Conservation (phyloP, 1,140 invertebrate genomes). For the Bombus terrestris region DNA sequence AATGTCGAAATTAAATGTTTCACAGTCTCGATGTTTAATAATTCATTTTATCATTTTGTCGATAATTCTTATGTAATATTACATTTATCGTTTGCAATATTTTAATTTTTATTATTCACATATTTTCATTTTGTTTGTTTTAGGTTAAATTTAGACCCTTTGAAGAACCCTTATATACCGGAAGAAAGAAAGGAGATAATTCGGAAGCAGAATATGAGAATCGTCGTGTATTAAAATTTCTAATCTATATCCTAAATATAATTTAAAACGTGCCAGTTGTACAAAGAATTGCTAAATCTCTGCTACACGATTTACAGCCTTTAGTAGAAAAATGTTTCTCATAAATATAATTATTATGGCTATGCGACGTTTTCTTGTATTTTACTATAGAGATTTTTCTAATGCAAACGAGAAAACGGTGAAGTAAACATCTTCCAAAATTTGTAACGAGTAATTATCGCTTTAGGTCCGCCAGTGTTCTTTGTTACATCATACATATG, state of each 20-base stretch:
- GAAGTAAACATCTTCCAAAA: no score
- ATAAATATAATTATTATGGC: neutral
- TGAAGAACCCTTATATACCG: slow-evolving; percentile 90
- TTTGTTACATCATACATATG: no score
- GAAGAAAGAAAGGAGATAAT: slow-evolving; percentile 85
- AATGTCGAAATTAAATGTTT: no score
- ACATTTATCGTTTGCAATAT: no score
- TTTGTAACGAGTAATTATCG: no score
- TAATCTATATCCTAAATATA: neutral
- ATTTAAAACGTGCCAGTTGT: neutral
- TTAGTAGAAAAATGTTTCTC: no score
- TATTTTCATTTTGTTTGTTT: slow-evolving; percentile 66
- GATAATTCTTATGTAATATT: neutral
- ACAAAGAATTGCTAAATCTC: neutral
- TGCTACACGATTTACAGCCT: neutral
- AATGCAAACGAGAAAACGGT: neutral
- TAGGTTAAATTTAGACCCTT: slow-evolving; percentile 90
- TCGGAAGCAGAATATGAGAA: slow-evolving; percentile 65
- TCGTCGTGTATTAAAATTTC: slow-evolving; percentile 63
- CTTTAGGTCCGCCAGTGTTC: no score
- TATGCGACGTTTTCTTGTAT: neutral
- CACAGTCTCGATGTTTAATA: no score
- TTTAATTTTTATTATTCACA: neutral
- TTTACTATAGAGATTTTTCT: neutral
- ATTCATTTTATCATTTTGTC: no score